Conservation (phyloP, 1,140 invertebrate genomes). For the Lepidotrigona ventralis region DNA sequence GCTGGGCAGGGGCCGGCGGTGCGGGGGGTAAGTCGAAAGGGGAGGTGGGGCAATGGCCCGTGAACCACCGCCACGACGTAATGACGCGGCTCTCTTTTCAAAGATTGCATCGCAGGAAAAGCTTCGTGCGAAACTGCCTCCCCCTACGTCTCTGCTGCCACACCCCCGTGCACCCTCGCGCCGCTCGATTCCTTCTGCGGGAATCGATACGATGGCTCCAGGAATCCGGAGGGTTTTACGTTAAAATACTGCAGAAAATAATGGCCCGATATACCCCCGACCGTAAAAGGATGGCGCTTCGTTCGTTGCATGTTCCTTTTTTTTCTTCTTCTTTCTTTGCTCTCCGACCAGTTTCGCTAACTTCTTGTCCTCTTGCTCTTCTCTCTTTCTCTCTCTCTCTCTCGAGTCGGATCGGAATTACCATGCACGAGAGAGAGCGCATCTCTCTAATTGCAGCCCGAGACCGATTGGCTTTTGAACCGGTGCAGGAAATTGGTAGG, state of each 20-base stretch:
- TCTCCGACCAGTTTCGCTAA: not conserved
- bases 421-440: constrained; percentile 60
- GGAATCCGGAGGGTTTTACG: constrained; percentile 74
- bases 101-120: constrained; percentile 80
- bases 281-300: constrained; percentile 46
- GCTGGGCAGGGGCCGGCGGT: constrained; percentile 38
- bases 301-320: constrained; percentile 23
- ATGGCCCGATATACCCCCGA: constrained; percentile 65
- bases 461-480: constrained; percentile 42
- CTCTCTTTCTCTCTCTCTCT: not conserved
- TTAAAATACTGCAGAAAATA: constrained; percentile 76
- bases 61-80: constrained; percentile 78
- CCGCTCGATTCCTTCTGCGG: constrained; percentile 55
- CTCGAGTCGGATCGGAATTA: constrained; percentile 57
- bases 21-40: constrained; percentile 51
- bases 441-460: constrained; percentile 67
- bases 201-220: constrained; percentile 77
- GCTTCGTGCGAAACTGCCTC: constrained; percentile 67
- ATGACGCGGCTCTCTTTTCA: constrained; percentile 81
- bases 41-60: constrained; percentile 77
- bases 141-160: constrained; percentile 3
- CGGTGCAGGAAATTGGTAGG: constrained; percentile 55
- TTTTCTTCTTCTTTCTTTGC: not conserved
- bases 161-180: constrained; percentile 60
- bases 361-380: not conserved